Evolutionary conservation across 2,113 vertebrate genomes (phyloP).

Genomic region (Muntiacus muntjak): DNA sequence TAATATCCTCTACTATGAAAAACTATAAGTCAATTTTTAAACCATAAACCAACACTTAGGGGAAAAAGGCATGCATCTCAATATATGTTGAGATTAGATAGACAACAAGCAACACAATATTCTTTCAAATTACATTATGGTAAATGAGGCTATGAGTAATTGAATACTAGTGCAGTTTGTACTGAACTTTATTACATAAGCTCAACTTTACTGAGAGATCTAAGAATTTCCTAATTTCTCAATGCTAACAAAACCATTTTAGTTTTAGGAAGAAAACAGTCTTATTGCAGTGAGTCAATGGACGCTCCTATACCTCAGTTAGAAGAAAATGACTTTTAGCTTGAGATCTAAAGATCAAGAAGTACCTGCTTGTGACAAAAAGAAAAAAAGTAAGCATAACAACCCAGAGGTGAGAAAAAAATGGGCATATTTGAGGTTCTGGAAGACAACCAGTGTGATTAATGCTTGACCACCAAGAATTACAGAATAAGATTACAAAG

Average conservation of each 20-base stretch:
- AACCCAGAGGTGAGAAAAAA: not conserved
- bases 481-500: not conserved
- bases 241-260: not conserved
- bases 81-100: not conserved
- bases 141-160: not conserved
- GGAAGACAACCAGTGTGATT: not conserved
- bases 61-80: not conserved
- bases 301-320: not conserved
- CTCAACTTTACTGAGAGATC: not conserved
- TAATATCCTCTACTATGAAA: not conserved
- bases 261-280: not conserved
- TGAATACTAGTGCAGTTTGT: not conserved
- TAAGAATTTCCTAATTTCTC: not conserved
- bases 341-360: not conserved
- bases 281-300: not conserved
- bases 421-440: not conserved
- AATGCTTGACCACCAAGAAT: not conserved
- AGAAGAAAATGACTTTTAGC: not conserved
- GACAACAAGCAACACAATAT: not conserved
- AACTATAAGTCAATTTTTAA: not conserved
- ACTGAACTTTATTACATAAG: not conserved
- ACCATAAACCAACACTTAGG: not conserved
- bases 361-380: not conserved
- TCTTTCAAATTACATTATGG: not conserved
- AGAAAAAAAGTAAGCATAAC: not conserved